Evolutionary conservation across 1,140 invertebrate species (phyloP).

Genomic region (Coelopa frigida): DNA sequence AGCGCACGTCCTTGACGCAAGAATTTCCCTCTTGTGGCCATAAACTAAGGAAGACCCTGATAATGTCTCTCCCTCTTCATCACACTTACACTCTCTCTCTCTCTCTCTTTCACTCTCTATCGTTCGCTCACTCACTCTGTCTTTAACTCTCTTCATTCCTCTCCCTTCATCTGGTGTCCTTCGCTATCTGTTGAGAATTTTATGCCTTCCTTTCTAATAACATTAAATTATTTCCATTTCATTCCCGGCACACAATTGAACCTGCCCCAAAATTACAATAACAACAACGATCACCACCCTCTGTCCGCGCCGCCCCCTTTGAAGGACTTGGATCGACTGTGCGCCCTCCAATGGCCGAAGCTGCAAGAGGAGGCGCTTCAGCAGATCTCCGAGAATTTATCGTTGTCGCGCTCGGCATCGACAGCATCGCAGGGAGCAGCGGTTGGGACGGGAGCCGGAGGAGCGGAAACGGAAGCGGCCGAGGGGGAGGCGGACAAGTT

Average conservation of each 20-base stretch:
- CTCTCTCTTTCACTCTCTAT: too few relatives aligned
- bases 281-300: background rate
- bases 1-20: too few relatives aligned
- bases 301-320: background rate
- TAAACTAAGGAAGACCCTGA: too few relatives aligned
- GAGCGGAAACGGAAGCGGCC: background rate
- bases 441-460: background rate
- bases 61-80: too few relatives aligned
- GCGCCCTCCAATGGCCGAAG: constrained; percentile 31
- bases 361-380: constrained; percentile 30
- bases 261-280: background rate
- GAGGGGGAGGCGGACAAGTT: too few relatives aligned
- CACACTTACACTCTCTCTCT: too few relatives aligned
- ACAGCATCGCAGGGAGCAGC: background rate
- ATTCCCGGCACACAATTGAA: background rate
- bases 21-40: too few relatives aligned
- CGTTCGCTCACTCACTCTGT: too few relatives aligned
- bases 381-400: constrained; percentile 33
- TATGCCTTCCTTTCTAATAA: background rate
- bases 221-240: background rate
- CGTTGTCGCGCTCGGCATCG: constrained; percentile 15
- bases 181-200: too few relatives aligned
- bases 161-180: background rate
- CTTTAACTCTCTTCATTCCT: background rate
- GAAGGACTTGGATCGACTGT: constrained; percentile 35